phyloP scores from a whole-genome alignment of 2,113 vertebrate genomes.

The Phyllostomus discolor region DNA sequence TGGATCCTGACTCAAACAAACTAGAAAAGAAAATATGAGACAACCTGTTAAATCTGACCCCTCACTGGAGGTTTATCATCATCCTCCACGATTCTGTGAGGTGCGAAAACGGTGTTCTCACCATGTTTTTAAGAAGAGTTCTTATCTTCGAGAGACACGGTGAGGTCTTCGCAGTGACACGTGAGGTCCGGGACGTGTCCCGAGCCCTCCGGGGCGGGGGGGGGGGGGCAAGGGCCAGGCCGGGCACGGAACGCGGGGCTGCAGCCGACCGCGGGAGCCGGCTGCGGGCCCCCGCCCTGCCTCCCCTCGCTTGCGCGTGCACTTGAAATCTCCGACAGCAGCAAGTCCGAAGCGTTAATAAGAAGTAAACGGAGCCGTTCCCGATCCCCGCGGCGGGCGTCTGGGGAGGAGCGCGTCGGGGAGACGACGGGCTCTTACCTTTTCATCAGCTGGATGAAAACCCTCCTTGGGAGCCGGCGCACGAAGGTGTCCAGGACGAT shows the following conservation, averaged over 20 bases:
- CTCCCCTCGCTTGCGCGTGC: background rate
- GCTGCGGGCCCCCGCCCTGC: fast-evolving
- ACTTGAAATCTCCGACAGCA: background rate
- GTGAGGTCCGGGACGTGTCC: background rate
- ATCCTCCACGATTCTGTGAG: background rate
- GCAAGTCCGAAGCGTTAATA: slow-evolving; percentile 4
- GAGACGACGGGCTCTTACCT: slow-evolving; percentile 78
- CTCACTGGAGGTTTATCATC: background rate
- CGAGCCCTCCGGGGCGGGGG: background rate
- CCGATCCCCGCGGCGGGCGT: background rate
- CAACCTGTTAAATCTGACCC: background rate
- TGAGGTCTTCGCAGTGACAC: background rate
- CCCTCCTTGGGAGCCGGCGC: slow-evolving; percentile 77
- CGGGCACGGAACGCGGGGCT: fast-evolving
- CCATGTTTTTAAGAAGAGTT: background rate
- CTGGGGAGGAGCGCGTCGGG: background rate
- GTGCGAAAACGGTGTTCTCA: background rate
- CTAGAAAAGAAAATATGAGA: background rate
- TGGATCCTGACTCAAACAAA: background rate
- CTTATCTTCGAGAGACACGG: background rate
- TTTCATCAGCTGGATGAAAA: slow-evolving; percentile 83
- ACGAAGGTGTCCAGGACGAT: slow-evolving; percentile 82
- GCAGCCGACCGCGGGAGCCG: fast-evolving
- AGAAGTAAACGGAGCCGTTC: slow-evolving; percentile 48
- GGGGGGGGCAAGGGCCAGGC: too few species aligned